These are phyloP conservation scores for Labeo rohita DNA, from an alignment of 2,113 vertebrate species.

Conservation along the genomic window DNA sequence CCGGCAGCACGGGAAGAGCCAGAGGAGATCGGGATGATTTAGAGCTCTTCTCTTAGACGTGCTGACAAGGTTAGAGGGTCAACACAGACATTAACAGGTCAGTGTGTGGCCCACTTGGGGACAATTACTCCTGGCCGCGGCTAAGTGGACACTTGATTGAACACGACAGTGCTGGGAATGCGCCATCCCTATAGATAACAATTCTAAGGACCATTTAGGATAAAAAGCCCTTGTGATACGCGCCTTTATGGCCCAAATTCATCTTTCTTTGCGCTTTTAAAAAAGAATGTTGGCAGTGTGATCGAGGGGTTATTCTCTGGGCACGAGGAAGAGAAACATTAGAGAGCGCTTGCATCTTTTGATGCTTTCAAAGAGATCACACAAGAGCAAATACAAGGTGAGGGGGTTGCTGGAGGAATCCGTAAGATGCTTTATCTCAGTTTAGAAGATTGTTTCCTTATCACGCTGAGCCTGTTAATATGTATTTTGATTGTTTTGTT, in stretches of 20 bases:
- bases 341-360: conserved; percentile 44
- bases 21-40: conserved; percentile 80
- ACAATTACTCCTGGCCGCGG: conserved; percentile 99
- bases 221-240: conserved; percentile 98
- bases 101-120: conserved; percentile 98
- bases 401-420: conserved; percentile 39
- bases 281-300: conserved; percentile 76
- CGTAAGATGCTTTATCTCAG: conserved; percentile 40
- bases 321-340: conserved; percentile 74
- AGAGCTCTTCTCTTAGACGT: conserved; percentile 91
- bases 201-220: conserved; percentile 99
- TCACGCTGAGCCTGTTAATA: conserved; percentile 51
- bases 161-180: conserved; percentile 91
- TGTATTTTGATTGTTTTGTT: conserved; percentile 42
- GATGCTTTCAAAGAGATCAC: conserved; percentile 48
- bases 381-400: conserved; percentile 76
- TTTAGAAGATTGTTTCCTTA: conserved; percentile 42
- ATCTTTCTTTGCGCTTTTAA: conserved; percentile 98
- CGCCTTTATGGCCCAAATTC: conserved; percentile 99
- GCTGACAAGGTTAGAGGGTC: conserved; percentile 99
- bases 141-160: conserved; percentile 99
- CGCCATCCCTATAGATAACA: conserved; percentile 99
- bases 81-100: conserved; percentile 98
- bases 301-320: conserved; percentile 75
- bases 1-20: conserved; percentile 78